phyloP scores from a whole-genome alignment of 2,797 vertebrate species.

The Argyrosomus regius region DNA sequence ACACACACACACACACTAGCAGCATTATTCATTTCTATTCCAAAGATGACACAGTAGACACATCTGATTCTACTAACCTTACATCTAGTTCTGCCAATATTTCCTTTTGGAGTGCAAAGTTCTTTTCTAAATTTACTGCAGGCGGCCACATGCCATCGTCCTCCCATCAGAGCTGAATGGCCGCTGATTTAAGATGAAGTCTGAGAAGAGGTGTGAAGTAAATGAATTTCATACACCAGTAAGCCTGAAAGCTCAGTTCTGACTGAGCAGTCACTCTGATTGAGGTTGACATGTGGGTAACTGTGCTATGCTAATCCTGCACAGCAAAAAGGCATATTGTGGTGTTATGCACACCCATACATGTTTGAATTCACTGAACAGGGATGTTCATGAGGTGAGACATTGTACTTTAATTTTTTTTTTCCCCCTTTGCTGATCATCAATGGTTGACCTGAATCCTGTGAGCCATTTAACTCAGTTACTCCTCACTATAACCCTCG shows the following conservation, averaged over 20 bases:
- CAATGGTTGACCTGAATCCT: conserved; percentile 33
- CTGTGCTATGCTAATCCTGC: conserved; percentile 68
- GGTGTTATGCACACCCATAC: conserved; percentile 31
- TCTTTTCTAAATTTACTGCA: conserved; percentile 49
- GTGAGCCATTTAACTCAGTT: conserved; percentile 52
- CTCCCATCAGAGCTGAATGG: conserved; percentile 77
- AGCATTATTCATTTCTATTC: conserved; percentile 25
- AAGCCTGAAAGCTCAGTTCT: conserved; percentile 78
- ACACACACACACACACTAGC: conserved; percentile 6
- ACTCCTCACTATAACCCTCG: conserved; percentile 48
- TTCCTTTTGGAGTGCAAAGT: conserved; percentile 37
- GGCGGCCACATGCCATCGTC: conserved; percentile 54
- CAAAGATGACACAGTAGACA: conserved; percentile 28
- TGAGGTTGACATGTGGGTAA: conserved; percentile 71
- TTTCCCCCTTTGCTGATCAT: not conserved
- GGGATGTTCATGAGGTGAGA: conserved; percentile 43
- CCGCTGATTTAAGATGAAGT: conserved; percentile 81
- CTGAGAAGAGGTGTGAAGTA: conserved; percentile 77
- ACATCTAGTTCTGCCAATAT: conserved; percentile 45
- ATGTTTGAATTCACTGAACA: conserved; percentile 52
- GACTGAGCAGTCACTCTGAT: conserved; percentile 72
- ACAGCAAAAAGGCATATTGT: conserved; percentile 39
- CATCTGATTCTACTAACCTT: conserved; percentile 46
- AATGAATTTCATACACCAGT: conserved; percentile 84
- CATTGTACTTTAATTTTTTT: conserved; percentile 13